Percentiles rank a stretch among this genome's conserved stretches.
Evolutionary conservation across 1,140 invertebrate genomes (phyloP).

Genomic region (Zaprionus africanus): DNA sequence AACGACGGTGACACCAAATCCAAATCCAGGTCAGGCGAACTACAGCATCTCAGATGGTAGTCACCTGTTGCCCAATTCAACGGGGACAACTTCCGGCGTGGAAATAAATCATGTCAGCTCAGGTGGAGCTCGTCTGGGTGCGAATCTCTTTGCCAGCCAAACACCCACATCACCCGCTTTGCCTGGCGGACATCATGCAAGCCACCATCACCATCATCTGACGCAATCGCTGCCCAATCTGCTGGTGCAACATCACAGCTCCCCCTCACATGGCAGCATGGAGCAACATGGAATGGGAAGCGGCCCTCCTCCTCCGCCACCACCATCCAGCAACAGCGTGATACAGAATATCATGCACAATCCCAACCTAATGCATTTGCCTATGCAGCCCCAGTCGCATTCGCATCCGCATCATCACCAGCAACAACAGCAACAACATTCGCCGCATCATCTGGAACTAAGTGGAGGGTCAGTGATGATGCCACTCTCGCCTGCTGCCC

Average conservation of each 20-base stretch:
- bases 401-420: slow-evolving; percentile 57
- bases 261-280: slow-evolving; percentile 41
- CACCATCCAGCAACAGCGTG: slow-evolving; percentile 42
- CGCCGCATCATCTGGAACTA: slow-evolving; percentile 63
- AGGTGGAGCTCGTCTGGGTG: slow-evolving; percentile 3
- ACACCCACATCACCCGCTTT: slow-evolving; percentile 44
- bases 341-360: slow-evolving; percentile 75
- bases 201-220: slow-evolving; percentile 52
- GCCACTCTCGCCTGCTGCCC: slow-evolving; percentile 59
- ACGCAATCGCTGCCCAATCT: slow-evolving; percentile 70
- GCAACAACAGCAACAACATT: slow-evolving; percentile 54
- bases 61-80: slow-evolving; percentile 32
- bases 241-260: slow-evolving; percentile 69
- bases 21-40: slow-evolving; percentile 53
- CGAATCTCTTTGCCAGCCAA: slow-evolving; percentile 59
- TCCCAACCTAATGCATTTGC: slow-evolving; percentile 77
- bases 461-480: slow-evolving; percentile 36
- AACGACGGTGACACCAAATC: slow-evolving; percentile 44
- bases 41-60: slow-evolving; percentile 54
- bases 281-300: slow-evolving; percentile 55
- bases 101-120: slow-evolving; percentile 57
- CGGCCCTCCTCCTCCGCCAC: slow-evolving; percentile 22
- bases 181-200: slow-evolving; percentile 19
- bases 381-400: slow-evolving; percentile 49
- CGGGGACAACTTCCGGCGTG: slow-evolving; percentile 4